A percentile compares a stretch with the other conserved stretches of the same genome.
Conservation (phyloP, 2,113 vertebrate species). For the Etia nguti region DNA sequence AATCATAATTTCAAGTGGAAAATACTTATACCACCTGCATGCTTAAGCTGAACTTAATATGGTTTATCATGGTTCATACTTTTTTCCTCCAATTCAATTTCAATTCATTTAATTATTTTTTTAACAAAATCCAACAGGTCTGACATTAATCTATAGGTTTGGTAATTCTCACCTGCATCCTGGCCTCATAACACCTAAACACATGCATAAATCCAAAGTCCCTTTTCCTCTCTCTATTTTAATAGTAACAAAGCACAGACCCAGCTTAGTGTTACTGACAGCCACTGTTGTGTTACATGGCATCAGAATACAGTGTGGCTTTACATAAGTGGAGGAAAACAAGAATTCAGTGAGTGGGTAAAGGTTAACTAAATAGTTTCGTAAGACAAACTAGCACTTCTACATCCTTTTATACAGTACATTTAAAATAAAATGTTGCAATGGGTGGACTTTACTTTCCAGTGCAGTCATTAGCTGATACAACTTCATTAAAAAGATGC, state of each 20-base stretch:
- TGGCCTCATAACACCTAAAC: neutral
- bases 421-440: neutral
- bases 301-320: constrained; percentile 43
- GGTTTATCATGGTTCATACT: neutral
- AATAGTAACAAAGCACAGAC: constrained; percentile 18
- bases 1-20: neutral
- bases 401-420: neutral
- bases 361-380: constrained; percentile 36
- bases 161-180: neutral
- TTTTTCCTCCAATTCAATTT: neutral
- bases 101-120: neutral
- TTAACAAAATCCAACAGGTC: neutral
- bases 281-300: constrained; percentile 49
- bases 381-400: neutral
- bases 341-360: constrained; percentile 11
- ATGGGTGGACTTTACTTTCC: neutral
- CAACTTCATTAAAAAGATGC: neutral
- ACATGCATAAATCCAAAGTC: constrained; percentile 4
- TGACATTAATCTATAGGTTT: constrained; percentile 14
- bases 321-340: constrained; percentile 28
- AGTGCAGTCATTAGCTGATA: neutral
- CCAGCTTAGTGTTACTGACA: constrained; percentile 50
- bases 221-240: constrained; percentile 10
- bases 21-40: neutral
- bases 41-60: neutral